phyloP scores from a whole-genome alignment of 2,797 vertebrate genomes.

The Tenualosa thibaudeaui region DNA sequence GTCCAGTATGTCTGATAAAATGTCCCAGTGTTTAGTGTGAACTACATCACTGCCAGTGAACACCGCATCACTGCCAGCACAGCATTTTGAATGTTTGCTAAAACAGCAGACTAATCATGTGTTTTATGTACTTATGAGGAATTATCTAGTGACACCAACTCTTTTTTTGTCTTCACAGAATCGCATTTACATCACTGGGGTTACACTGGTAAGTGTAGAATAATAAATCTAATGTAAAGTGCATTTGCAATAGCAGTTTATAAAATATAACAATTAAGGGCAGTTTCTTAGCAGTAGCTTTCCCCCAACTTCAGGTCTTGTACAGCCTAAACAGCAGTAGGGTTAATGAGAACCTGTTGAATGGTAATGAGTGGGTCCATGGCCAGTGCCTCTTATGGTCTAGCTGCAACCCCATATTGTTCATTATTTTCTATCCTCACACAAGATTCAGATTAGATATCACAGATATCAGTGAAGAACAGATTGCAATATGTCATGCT shows the following conservation, averaged over 20 bases:
- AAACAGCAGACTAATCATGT: not conserved
- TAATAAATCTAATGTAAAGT: not conserved
- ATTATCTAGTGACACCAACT: not conserved
- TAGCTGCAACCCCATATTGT: not conserved
- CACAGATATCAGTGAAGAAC: not conserved
- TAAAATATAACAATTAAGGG: no score
- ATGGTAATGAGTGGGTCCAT: no score
- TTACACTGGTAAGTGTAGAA: conserved; percentile 53
- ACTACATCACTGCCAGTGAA: not conserved
- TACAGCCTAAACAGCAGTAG: not conserved
- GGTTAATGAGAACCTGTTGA: not conserved
- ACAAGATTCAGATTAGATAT: not conserved
- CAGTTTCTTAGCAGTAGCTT: no score
- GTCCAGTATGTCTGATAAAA: not conserved
- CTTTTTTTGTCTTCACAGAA: conserved; percentile 40
- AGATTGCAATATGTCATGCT: not conserved
- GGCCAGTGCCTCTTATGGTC: not conserved
- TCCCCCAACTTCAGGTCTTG: not conserved
- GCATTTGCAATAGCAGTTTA: not conserved
- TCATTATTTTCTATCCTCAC: not conserved
- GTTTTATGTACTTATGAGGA: not conserved
- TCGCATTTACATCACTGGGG: conserved; percentile 54
- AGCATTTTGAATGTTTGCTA: conserved; percentile 9
- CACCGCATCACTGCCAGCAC: not conserved
- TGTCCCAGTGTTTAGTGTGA: not conserved